These are phyloP conservation scores for Lasioglossum baleicum DNA, from an alignment of 1,140 invertebrate genomes.

Conservation along the genomic window DNA sequence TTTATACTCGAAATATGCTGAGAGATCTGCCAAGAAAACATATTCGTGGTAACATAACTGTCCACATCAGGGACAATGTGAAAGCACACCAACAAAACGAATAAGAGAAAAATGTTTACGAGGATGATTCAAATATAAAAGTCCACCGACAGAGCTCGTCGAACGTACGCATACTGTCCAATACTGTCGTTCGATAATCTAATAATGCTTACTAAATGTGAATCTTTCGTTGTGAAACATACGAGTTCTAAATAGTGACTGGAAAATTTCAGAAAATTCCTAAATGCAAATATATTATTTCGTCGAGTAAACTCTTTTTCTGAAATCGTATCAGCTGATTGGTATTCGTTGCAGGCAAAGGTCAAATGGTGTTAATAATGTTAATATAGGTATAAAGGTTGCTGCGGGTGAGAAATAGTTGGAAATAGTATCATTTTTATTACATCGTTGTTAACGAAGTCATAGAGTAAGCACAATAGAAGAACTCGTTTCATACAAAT, in stretches of 20 bases:
- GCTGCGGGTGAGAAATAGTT: not conserved
- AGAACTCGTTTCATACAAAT: not conserved
- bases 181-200: constrained; percentile 13
- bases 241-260: not conserved
- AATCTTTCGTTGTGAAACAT: not conserved
- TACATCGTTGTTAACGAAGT: not conserved
- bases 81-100: constrained; percentile 3
- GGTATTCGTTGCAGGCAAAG: constrained; percentile 19
- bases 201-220: not conserved
- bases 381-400: constrained; percentile 36
- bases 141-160: not conserved
- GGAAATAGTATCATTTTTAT: not conserved
- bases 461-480: not conserved
- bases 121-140: not conserved
- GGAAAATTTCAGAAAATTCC: constrained; percentile 11
- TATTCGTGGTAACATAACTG: constrained; percentile 40
- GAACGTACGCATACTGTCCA: not conserved
- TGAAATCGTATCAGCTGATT: constrained; percentile 9
- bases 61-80: not conserved
- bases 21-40: constrained; percentile 25
- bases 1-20: constrained; percentile 30
- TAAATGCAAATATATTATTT: not conserved
- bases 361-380: constrained; percentile 5
- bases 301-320: not conserved
- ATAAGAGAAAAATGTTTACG: constrained; percentile 1